Percentiles rank a stretch among this genome's conserved stretches.
Conservation (phyloP, 2,888 invertebrate genomes). For the Euclidia mi region DNA sequence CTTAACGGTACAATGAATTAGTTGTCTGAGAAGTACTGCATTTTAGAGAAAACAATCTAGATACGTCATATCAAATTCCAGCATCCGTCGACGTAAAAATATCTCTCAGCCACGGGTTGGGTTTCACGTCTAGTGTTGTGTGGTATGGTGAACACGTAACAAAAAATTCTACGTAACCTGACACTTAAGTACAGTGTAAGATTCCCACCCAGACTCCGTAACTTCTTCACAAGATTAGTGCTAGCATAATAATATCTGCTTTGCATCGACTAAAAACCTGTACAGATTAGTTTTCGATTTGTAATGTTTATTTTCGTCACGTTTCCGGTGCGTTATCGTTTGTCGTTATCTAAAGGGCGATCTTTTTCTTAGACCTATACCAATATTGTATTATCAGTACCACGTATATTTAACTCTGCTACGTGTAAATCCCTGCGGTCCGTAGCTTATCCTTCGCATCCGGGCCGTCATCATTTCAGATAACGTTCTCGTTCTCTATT, state of each 20-base stretch:
- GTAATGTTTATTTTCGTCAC: conserved; percentile 45
- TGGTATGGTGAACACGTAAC: conserved; percentile 76
- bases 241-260: background rate
- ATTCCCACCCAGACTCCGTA: conserved; percentile 81
- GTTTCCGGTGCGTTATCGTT: conserved; percentile 72
- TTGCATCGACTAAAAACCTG: background rate
- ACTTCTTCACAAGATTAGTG: conserved; percentile 70
- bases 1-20: conserved; percentile 52
- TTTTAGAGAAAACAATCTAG: conserved; percentile 38
- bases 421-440: conserved; percentile 78
- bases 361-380: conserved; percentile 80
- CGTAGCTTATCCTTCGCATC: conserved; percentile 78
- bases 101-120: conserved; percentile 70
- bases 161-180: conserved; percentile 74
- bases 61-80: conserved; percentile 59
- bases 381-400: conserved; percentile 80
- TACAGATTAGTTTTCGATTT: conserved; percentile 11
- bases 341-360: conserved; percentile 73
- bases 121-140: conserved; percentile 79
- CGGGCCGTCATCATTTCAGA: conserved; percentile 65
- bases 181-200: conserved; percentile 76
- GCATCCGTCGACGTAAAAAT: conserved; percentile 77
- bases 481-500: conserved; percentile 63
- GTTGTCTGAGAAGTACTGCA: conserved; percentile 36
- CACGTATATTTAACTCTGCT: conserved; percentile 66